Base-by-base conservation (phyloP, 2,797 vertebrate species). In the Thunnus albacares region DNA sequence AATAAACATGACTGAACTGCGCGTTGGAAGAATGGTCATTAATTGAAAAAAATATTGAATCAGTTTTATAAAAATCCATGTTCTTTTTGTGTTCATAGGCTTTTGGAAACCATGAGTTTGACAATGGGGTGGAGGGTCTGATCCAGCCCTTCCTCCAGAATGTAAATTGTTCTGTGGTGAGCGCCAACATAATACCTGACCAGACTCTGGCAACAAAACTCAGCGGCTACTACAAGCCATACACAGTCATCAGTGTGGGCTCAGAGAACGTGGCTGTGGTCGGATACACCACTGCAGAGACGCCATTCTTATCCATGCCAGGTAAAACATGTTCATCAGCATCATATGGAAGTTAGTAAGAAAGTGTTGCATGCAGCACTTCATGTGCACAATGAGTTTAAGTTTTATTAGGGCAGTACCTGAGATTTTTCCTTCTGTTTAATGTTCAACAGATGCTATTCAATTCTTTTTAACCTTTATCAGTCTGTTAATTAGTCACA, bases 61-160 rank as follows among this genome's bases (percentile, higher is more conserved):
- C 41, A 43, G 12, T 11, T 43, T 5, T 15, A 49, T 17, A 49
- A 49, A 26, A 51, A 65, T 49, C 2, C 0, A 2, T 43, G 15
- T 24, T 53, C 0, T 45, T 64, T 62, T 76, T 47, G 51, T 55
- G 38, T 41, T 41, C 45, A 10, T 83, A 99, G 98, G 96, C 97
- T 57, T 91, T 98, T 81, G 97, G 98, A 79, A 99, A 98, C 83
- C 98, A 98, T 52, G 97, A 99, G 90, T 99, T 98, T 93, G 98
- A 99, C 92, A 97, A 96, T 49, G 96, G 96, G n/a, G 95, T 96
- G 55, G 94, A 96, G 0, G 97, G 96, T 80, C 93, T 98, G 57
- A 83, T 97, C 55, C 69, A 94, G 53, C 97, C 97, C 33, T 95
- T 99, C 69, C 97, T 99, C 45, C 90, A 89, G 88, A 24, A 93